Base-by-base conservation (phyloP, 2,113 vertebrate species). In the Eclectus roratus region DNA sequence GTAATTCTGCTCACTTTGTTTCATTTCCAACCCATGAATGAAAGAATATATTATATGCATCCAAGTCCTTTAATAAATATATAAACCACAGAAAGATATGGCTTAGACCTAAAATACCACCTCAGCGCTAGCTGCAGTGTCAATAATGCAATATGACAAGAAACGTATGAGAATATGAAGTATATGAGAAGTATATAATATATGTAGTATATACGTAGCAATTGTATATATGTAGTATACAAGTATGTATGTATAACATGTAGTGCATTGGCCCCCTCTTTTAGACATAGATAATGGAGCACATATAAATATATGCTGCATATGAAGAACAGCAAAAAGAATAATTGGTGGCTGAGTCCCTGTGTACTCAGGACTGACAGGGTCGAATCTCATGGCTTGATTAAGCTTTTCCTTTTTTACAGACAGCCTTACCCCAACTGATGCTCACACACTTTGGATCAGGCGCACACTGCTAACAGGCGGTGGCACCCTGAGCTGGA, bases 1-100 rank as follows among this genome's bases (percentile, higher is more conserved):
- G 87, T 69, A 81, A 92, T 91, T 85, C 78, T 65, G 63, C 71
- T 91, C 83, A 50, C 56, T 96, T 66, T 66, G 91, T 93, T 95
- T 88, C 15, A 4, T 82, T 91, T 93, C 92, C 84, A 79, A 72
- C 13, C 52, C 89, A 53, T 69, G 77, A 91, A 91, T 64, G 49
- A 80, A 96, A 74, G 47, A 71, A 90, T 78, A 58, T 78, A 86
- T 94, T 88, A 65, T 37, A 78, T 21, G 37, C 35, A 88, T 37
- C 66, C 21, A 46, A 77, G 53, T 37, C 50, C 79, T 88, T 88
- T 86, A 84, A 90, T 92, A 93, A 93, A 93, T 84, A 82, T 4
- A 11, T 76, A 82, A 91, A 65, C 44, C 31, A 80, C 29, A 53
- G 65, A 83, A 74, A 80, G 23, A 70, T 37, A 74, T 35, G 31